phyloP scores from a whole-genome alignment of 2,888 invertebrate genomes.

The Microctonus brassicae region DNA sequence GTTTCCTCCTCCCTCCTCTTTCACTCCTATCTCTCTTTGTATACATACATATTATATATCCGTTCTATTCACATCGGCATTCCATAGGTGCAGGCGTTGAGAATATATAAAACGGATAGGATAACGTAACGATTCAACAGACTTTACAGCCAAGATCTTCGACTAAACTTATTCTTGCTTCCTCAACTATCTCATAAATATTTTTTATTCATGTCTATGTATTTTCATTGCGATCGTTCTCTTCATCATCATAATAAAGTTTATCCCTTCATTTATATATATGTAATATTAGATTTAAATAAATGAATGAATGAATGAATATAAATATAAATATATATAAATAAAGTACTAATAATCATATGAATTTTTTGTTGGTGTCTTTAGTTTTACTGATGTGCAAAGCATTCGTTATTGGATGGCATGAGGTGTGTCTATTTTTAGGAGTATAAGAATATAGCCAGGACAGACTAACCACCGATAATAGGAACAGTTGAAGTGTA shows the following conservation, averaged over 20 bases:
- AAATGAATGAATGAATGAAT: not conserved
- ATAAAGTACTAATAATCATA: not conserved
- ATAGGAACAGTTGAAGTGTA: constrained; percentile 17
- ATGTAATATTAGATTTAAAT: not conserved
- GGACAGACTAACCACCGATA: constrained; percentile 9
- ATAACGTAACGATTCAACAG: not conserved
- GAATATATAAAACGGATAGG: constrained; percentile 15
- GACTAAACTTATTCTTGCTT: not conserved
- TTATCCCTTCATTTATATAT: too few species aligned
- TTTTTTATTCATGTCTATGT: not conserved
- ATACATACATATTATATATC: constrained; percentile 1
- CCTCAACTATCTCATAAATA: not conserved
- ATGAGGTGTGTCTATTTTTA: constrained; percentile 24
- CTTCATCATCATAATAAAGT: not conserved
- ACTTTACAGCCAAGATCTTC: constrained; percentile 5
- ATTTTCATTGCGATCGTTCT: not conserved
- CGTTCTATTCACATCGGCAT: constrained; percentile 29
- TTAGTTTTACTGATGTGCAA: constrained; percentile 24
- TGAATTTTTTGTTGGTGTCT: not conserved
- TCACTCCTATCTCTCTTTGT: not conserved
- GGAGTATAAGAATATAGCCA: constrained; percentile 18
- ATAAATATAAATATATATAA: not conserved
- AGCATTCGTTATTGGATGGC: constrained; percentile 30
- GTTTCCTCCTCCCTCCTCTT: not conserved
- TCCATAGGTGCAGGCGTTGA: constrained; percentile 30